phyloP scores from a whole-genome alignment of 2,113 vertebrate species.

The Ovibos moschatus region DNA sequence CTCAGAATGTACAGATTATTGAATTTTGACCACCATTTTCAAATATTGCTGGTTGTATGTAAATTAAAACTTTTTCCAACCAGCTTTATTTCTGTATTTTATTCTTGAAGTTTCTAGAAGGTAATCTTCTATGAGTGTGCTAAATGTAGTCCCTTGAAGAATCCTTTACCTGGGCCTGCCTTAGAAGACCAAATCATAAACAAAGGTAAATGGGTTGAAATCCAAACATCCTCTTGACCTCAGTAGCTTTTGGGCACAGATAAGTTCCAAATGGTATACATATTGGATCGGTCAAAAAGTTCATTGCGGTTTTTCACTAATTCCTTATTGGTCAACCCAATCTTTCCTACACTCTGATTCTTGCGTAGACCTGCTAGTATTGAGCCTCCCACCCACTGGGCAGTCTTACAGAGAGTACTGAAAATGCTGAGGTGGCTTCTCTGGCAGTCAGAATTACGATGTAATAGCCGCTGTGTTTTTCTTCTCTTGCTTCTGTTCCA shows the following conservation, averaged over 20 bases:
- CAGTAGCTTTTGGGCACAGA: neutral
- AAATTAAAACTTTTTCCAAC: neutral
- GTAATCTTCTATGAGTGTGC: neutral
- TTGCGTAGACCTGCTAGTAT: neutral
- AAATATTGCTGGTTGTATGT: neutral
- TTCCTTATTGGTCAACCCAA: neutral
- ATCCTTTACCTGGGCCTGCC: neutral
- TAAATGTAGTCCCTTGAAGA: neutral
- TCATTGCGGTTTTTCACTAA: neutral
- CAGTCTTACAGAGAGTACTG: neutral
- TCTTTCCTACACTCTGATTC: neutral
- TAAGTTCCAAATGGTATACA: neutral
- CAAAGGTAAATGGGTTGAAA: neutral
- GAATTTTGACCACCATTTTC: neutral
- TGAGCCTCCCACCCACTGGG: accelerated
- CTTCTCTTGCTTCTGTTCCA: neutral
- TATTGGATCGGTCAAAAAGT: neutral
- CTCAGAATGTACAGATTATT: neutral
- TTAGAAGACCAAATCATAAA: neutral
- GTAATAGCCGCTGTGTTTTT: accelerated
- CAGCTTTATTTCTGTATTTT: neutral
- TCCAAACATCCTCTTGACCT: neutral
- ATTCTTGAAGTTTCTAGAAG: neutral
- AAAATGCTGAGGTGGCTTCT: neutral
- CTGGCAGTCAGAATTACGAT: neutral